phyloP scores from a whole-genome alignment of 2,888 invertebrate genomes.

The Platyscelio sp. region DNA sequence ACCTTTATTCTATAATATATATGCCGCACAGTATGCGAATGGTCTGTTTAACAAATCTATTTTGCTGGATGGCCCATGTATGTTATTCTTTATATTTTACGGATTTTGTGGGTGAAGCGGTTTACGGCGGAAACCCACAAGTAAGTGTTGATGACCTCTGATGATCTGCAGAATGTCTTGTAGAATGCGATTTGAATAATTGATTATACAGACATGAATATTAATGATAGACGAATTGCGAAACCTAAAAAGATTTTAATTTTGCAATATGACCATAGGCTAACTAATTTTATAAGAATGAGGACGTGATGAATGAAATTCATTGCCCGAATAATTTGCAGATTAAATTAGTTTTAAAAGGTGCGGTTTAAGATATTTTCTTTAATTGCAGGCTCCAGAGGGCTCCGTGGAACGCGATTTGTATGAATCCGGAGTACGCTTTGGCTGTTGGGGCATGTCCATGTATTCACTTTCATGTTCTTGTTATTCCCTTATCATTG shows the following conservation, averaged over 20 bases:
- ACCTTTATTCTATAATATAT: conserved; percentile 94
- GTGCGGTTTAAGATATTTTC: too few relatives aligned
- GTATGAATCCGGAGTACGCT: conserved; percentile 96
- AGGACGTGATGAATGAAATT: too few relatives aligned
- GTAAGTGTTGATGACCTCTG: conserved; percentile 85
- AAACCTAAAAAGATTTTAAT: conserved; percentile 18
- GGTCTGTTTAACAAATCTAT: conserved; percentile 96
- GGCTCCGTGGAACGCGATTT: conserved; percentile 88
- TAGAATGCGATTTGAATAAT: conserved; percentile 35
- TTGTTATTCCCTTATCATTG: conserved; percentile 95
- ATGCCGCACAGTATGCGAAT: conserved; percentile 95
- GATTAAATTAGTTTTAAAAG: too few relatives aligned
- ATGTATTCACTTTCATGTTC: conserved; percentile 98
- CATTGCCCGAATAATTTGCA: too few relatives aligned
- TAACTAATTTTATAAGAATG: too few relatives aligned
- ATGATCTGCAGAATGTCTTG: conserved; percentile 10
- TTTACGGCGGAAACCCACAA: conserved; percentile 95
- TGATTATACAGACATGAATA: conserved; percentile 27
- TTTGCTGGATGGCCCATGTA: conserved; percentile 99
- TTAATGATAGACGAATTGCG: conserved; percentile 8
- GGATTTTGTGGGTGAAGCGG: conserved; percentile 97
- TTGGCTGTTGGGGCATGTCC: conserved; percentile 99
- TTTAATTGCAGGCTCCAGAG: conserved; percentile 89
- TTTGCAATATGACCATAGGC: too few relatives aligned
- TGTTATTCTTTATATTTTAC: conserved; percentile 98